Evolutionary conservation across 2,113 vertebrate species (phyloP).

Genomic region (Mormyrus lacerda): DNA sequence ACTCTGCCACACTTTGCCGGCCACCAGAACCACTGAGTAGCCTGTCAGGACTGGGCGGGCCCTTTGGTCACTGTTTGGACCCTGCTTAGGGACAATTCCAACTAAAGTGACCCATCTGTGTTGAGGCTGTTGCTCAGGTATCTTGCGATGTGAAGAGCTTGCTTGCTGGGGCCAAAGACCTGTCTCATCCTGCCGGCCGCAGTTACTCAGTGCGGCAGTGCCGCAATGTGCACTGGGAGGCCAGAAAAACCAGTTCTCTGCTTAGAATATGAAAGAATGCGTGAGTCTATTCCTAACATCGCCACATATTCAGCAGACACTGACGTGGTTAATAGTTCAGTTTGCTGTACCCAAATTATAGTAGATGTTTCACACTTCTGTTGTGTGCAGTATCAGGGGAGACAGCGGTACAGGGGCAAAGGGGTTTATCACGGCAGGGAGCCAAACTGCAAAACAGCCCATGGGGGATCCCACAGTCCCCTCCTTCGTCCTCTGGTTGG

Average conservation of each 20-base stretch:
- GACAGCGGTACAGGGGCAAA: too few relatives aligned
- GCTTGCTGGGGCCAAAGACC: background rate
- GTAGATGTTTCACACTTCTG: background rate
- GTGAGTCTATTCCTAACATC: background rate
- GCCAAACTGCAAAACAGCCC: background rate
- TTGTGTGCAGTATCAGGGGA: background rate
- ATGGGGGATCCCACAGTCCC: background rate
- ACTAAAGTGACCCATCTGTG: background rate
- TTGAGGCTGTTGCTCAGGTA: background rate
- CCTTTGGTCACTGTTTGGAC: background rate
- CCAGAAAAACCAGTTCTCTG: constrained; percentile 18
- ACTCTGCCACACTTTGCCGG: background rate
- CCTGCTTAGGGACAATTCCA: background rate
- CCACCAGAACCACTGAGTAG: background rate
- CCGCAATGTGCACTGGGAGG: background rate
- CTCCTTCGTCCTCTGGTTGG: background rate
- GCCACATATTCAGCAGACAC: background rate
- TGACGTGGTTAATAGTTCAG: background rate
- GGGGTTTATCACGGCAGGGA: background rate
- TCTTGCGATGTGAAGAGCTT: background rate
- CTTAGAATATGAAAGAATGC: background rate
- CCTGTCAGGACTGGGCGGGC: background rate
- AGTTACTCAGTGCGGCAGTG: background rate
- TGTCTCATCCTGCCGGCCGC: background rate
- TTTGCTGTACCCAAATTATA: background rate